Percentiles rank a stretch among this genome's conserved stretches.
Conservation (phyloP, 2,888 invertebrate genomes). For the Pandemis cinnamomeana region DNA sequence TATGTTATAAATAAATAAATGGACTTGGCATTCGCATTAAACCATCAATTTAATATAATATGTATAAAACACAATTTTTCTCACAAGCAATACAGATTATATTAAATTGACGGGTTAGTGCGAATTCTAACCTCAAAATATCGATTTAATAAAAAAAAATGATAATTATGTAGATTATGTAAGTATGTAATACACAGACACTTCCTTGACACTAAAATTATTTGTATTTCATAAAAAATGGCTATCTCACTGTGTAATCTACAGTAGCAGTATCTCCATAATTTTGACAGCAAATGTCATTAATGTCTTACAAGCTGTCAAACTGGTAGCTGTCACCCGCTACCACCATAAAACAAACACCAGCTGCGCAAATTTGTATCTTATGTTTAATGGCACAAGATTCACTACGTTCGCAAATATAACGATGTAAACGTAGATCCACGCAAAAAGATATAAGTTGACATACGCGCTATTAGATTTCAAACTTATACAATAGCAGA, state of each 20-base stretch:
- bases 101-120: no score
- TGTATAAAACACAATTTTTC: no score
- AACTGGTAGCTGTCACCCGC: conserved; percentile 2
- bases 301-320: conserved; percentile 29
- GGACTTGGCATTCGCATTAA: no score
- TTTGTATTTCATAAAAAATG: no score
- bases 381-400: background rate
- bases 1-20: no score
- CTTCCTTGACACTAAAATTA: no score
- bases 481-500: background rate
- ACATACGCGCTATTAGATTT: background rate
- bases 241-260: conserved; percentile 14
- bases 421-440: background rate
- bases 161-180: no score
- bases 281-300: conserved; percentile 34
- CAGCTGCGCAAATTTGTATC: background rate
- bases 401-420: background rate
- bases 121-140: no score
- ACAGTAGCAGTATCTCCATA: conserved; percentile 29
- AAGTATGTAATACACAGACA: no score
- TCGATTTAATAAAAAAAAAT: no score
- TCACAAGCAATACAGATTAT: no score
- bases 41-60: no score
- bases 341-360: background rate
- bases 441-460: background rate